Base-by-base conservation (phyloP, 2,888 invertebrate genomes). In the Rhabditophanes sp. region DNA sequence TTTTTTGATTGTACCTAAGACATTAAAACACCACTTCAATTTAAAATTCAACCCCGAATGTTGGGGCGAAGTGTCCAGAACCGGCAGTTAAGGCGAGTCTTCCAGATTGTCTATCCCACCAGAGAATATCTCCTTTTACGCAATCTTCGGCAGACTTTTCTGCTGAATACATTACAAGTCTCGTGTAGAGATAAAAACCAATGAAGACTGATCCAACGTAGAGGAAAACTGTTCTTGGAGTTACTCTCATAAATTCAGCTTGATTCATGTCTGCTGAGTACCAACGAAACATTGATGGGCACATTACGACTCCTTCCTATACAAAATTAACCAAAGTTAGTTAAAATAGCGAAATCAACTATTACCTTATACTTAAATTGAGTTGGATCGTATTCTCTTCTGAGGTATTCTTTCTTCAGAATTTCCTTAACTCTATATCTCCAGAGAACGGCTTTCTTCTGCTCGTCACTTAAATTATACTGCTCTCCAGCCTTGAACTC, bases 221-320 rank as follows among this genome's bases (percentile, higher is more conserved):
- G 15, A 61, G 41, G 38, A 62, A 52, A 11, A 60, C 49, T 15
- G 48, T 37, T 4, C 42, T 43, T 7, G 64, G 64, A 7, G 64
- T 65, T 34, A 46, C 41, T 19, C 64, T 58, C 46, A 64, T 55
- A 46, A 49, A 50, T 33, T 64, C 64, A 3, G 53, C 49, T 33
- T 54, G 56, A 4, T 53, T 56, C 60, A 64, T 64, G 33, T 64
- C 60, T 30, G 46, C 51, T 5, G 64, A 56, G 39, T 64, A 64
- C 64, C 64, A 64, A 18, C 64, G 56, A 50, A 65, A 64, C 56
- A 64, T 56, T 3, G 62, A 58, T 4, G 64, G 64, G 33, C 64
- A 63, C 45, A 65, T 55, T 16, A 52, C 47, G n/a, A 61, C 48
- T 5, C 61, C 61, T 40, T 59, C 54, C 57, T 57, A 12, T 23